Evolutionary conservation across 2,888 invertebrate species (phyloP).

Genomic region (Sphecodes monilicornis): DNA sequence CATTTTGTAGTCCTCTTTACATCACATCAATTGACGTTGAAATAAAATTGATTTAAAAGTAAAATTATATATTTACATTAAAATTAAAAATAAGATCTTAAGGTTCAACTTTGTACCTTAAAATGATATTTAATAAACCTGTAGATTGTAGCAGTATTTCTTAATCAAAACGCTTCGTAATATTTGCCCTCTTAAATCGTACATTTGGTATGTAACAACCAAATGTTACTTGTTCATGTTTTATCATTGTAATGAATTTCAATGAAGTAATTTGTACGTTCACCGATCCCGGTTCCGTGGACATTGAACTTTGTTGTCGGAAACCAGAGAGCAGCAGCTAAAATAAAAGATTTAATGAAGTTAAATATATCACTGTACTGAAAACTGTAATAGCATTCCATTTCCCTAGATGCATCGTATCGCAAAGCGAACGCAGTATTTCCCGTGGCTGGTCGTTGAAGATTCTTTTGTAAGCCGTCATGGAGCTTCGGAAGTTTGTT

Average conservation of each 20-base stretch:
- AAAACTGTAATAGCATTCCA: not conserved
- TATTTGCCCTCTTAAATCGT: no score
- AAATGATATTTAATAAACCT: no score
- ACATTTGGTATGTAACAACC: no score
- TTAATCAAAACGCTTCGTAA: no score
- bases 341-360: not conserved
- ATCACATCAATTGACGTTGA: no score
- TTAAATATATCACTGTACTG: not conserved
- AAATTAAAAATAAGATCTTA: no score
- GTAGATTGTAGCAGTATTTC: no score
- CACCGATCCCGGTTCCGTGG: not conserved
- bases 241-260: not conserved
- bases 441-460: not conserved
- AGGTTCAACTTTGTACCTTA: no score
- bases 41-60: no score
- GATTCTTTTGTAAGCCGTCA: not conserved
- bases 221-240: not conserved
- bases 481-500: not conserved
- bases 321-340: not conserved
- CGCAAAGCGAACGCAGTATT: not conserved
- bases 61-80: no score
- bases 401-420: slow-evolving; percentile 5
- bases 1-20: no score
- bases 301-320: not conserved
- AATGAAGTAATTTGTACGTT: not conserved